phyloP scores from a whole-genome alignment of 2,113 vertebrate genomes.

The Pithys albifrons region DNA sequence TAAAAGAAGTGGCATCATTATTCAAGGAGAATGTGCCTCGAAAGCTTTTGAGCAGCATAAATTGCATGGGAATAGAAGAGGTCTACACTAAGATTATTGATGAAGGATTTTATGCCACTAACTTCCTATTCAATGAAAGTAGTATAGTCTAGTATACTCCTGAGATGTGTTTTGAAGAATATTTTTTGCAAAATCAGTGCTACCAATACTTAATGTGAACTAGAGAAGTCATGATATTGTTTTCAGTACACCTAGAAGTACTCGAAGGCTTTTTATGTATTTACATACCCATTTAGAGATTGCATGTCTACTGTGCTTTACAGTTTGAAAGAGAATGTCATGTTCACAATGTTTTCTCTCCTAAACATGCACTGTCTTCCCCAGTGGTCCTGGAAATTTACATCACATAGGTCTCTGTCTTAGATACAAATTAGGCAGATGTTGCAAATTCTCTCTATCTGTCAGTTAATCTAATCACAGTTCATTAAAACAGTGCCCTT shows the following conservation, averaged over 20 bases:
- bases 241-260: background rate
- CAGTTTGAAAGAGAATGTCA: background rate
- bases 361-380: background rate
- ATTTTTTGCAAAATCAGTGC: background rate
- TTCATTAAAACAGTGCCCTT: background rate
- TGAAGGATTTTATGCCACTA: constrained; percentile 31
- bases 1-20: constrained; percentile 7
- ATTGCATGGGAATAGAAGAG: constrained; percentile 17
- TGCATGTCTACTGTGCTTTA: background rate
- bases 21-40: background rate
- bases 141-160: background rate
- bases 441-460: background rate
- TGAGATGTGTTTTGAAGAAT: background rate
- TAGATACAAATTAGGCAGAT: background rate
- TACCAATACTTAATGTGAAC: background rate
- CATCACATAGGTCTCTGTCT: background rate
- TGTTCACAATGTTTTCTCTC: background rate
- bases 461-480: background rate
- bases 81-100: constrained; percentile 9
- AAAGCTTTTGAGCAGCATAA: constrained; percentile 37
- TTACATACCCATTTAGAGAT: background rate
- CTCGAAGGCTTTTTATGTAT: background rate
- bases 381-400: background rate
- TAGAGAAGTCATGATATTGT: background rate
- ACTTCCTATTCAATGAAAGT: constrained; percentile 9